Evolutionary conservation across 2,113 vertebrate species (phyloP).

Genomic region (Lepus americanus): DNA sequence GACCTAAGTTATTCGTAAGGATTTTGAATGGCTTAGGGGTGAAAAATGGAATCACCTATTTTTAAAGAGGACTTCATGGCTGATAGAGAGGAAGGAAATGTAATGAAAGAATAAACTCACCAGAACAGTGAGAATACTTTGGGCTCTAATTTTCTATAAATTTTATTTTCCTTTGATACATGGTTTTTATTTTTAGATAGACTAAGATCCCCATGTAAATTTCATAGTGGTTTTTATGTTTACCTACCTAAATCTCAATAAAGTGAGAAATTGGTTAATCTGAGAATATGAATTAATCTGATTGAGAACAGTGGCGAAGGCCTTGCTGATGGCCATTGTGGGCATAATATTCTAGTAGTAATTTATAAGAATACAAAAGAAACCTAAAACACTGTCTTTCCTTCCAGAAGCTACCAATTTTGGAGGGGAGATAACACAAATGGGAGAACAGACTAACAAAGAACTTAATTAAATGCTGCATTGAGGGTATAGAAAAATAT

Average conservation of each 20-base stretch:
- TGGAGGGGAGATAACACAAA: background rate
- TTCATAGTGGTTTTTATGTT: slow-evolving; percentile 27
- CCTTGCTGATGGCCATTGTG: background rate
- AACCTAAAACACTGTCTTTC: background rate
- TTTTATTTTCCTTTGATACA: background rate
- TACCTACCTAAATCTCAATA: slow-evolving; percentile 23
- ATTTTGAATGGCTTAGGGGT: background rate
- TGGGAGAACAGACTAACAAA: background rate
- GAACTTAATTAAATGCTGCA: slow-evolving; percentile 19
- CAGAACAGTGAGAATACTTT: background rate
- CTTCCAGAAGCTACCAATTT: background rate
- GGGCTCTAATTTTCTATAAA: background rate
- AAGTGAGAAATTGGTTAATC: background rate
- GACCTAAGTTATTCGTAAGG: background rate
- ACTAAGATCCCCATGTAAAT: background rate
- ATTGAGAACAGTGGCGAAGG: background rate
- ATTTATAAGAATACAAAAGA: background rate
- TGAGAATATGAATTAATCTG: slow-evolving; percentile 6
- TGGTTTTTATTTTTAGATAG: background rate
- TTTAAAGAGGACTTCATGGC: background rate
- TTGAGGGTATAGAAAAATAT: background rate
- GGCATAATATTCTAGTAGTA: background rate
- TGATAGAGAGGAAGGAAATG: background rate
- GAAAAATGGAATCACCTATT: slow-evolving; percentile 13
- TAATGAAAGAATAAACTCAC: background rate